These are phyloP conservation scores for Pelecanoides urinatrix DNA, from an alignment of 2,113 vertebrate species.

Conservation along the genomic window DNA sequence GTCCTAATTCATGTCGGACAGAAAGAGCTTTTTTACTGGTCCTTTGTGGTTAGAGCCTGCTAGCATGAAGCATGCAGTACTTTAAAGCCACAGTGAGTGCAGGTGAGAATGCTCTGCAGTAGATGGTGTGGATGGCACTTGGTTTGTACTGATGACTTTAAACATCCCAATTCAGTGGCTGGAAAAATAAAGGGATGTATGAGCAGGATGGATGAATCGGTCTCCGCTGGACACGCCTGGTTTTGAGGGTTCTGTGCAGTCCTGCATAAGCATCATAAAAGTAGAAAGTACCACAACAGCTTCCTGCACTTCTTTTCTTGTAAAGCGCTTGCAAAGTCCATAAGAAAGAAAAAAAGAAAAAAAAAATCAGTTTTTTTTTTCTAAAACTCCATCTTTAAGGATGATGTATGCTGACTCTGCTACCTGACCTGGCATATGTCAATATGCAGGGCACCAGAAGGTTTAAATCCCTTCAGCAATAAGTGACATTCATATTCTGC, in stretches of 20 bases:
- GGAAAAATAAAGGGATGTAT: neutral
- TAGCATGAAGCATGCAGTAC: neutral
- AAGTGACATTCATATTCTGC: neutral
- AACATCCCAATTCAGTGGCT: neutral
- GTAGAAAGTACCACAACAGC: neutral
- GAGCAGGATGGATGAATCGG: neutral
- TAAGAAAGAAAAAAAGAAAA: too few species aligned
- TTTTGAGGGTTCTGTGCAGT: neutral
- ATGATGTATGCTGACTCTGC: neutral
- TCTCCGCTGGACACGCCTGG: neutral
- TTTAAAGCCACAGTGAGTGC: neutral
- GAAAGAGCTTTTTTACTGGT: conserved; percentile 56
- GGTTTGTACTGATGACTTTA: neutral
- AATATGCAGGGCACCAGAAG: neutral
- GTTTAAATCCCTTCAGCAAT: neutral
- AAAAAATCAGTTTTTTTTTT: rapidly evolving
- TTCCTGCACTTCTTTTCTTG: neutral
- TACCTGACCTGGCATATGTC: neutral
- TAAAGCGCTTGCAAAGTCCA: neutral
- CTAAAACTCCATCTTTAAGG: neutral
- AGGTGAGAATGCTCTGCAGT: neutral
- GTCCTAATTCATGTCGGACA: conserved; percentile 62
- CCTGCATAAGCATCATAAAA: neutral
- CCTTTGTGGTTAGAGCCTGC: conserved; percentile 17
- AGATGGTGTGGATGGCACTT: neutral